These are phyloP conservation scores for Aphis gossypii DNA, from an alignment of 1,140 invertebrate species.

Conservation along the genomic window DNA sequence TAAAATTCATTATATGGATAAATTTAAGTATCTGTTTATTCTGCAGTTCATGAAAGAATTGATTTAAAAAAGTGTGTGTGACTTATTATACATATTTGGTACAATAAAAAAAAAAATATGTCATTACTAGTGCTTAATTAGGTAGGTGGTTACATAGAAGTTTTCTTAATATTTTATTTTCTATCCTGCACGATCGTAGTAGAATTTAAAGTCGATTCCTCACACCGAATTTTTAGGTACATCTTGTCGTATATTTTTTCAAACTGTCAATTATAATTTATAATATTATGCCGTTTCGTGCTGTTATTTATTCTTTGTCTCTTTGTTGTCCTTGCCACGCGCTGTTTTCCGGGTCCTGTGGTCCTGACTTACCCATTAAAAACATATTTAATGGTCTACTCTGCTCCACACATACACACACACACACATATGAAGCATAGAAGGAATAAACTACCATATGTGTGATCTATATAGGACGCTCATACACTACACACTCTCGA, in stretches of 20 bases:
- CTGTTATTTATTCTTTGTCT: neutral
- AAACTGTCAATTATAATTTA: neutral
- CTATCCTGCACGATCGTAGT: neutral
- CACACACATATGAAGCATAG: neutral
- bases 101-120: too few species aligned
- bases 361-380: neutral
- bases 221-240: neutral
- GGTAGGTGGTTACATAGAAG: neutral
- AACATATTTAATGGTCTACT: slow-evolving; percentile 27
- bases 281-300: neutral
- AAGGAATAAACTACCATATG: neutral
- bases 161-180: neutral
- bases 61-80: too few species aligned
- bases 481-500: neutral
- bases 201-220: neutral
- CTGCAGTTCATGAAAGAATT: too few species aligned
- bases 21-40: too few species aligned
- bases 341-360: neutral
- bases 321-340: neutral
- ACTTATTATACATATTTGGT: too few species aligned
- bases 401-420: neutral
- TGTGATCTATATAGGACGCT: neutral
- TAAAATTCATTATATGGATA: too few species aligned
- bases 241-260: neutral
- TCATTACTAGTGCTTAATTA: too few species aligned